These are phyloP conservation scores for Melanotus villosus DNA, from an alignment of 2,888 invertebrate species.

Conservation along the genomic window DNA sequence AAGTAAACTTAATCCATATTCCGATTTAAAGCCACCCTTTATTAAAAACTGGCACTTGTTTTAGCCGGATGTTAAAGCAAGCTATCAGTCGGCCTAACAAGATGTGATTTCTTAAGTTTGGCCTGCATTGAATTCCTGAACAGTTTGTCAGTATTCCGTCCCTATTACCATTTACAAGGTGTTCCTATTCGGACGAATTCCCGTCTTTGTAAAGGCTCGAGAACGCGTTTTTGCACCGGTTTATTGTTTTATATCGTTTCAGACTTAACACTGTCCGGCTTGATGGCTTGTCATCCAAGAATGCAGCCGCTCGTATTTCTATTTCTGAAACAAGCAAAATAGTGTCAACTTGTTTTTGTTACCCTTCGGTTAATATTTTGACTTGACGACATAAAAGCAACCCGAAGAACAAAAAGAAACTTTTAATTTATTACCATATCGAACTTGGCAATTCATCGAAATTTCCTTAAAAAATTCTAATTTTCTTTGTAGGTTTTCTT, in stretches of 20 bases:
- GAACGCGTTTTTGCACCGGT: constrained; percentile 31
- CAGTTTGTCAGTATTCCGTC: constrained; percentile 33
- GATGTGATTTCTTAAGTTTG: constrained; percentile 38
- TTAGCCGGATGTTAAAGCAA: constrained; percentile 25
- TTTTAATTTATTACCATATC: no score
- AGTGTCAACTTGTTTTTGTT: constrained; percentile 9
- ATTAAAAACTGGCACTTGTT: constrained; percentile 16
- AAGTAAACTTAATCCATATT: no score
- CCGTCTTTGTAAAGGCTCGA: constrained; percentile 21
- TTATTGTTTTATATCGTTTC: constrained; percentile 36
- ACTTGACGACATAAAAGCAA: no score
- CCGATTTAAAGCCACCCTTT: not conserved
- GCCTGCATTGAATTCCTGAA: constrained; percentile 31
- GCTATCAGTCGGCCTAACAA: constrained; percentile 30
- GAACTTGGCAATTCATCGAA: no score
- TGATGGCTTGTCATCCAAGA: constrained; percentile 24
- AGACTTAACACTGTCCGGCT: constrained; percentile 21
- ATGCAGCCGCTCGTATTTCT: constrained; percentile 5
- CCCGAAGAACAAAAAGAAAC: no score
- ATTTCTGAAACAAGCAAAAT: constrained; percentile 14
- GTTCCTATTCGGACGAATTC: constrained; percentile 35
- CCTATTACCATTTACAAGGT: constrained; percentile 38
- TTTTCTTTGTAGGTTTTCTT: no score
- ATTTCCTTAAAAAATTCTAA: no score
- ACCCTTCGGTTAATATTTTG: not conserved